Base-by-base conservation (phyloP, 2,888 invertebrate species). In the Acanthacorydalis orientalis region DNA sequence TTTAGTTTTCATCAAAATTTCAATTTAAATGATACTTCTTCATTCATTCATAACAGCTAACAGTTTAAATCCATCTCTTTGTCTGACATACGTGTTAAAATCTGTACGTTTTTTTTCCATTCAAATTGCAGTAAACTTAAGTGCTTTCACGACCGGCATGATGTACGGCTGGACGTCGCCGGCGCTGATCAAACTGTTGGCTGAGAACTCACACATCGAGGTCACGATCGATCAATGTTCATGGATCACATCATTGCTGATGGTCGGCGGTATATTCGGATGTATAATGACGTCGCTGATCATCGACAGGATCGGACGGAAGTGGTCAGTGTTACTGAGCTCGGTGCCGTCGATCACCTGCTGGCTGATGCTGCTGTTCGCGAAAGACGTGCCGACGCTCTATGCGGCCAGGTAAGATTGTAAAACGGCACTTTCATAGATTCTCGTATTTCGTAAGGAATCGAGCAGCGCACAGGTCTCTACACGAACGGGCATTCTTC, bases 201-300 rank as follows among this genome's bases (percentile, higher is more conserved):
- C 65, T 44, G 34, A 56, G 12, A 60, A 66, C 16, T 68, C 69
- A 51, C 56, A 60, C 12, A 70, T 72, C 58, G 67, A 63, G 45
- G 67, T 69, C 46, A 58, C 66, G 14, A 31, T 56, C 10, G 66
- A 64, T 50, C 62, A 72, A 53, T 66, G 68, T 56, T 71, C 73
- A 60, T 72, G 72, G 73, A 70, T 73, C 58, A 72, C 71, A 2
- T 75, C 75, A 43, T 68, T 77, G 55, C 74, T 73, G 66, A 72
- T 76, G 53, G 63, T 77, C 44, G 77, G 75, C 54, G 74, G 74
- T 1, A 70, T 74, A n/a, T 62, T 75, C 43, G 75, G 75, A 42
- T 73, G 72, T 23, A 60, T 75, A n/a, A 66, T 75, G 15, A 69
- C 76, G 16, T 77, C 75, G 12, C 69, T 76, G 58, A 62, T 73